Conservation (phyloP, 1,140 invertebrate genomes). For the Bathynomus jamesi region DNA sequence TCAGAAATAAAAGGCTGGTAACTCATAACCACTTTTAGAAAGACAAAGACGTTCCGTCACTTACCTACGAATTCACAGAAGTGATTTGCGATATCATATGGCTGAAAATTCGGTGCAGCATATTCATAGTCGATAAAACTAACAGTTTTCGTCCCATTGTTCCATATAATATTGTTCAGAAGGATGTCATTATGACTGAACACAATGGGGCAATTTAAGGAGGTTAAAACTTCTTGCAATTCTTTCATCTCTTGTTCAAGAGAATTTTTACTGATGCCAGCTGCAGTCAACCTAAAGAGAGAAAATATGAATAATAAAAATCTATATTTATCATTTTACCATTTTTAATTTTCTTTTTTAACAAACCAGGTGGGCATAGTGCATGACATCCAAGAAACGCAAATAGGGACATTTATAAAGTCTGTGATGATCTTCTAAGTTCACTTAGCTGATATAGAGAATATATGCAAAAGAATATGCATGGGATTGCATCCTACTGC, state of each 20-base stretch:
- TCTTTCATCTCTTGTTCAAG: constrained; percentile 15
- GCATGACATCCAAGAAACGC: too few species aligned
- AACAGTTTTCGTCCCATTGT: constrained; percentile 55
- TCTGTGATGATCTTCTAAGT: too few species aligned
- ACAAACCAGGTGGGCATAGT: too few species aligned
- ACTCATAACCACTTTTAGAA: too few species aligned
- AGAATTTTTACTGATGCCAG: constrained; percentile 18
- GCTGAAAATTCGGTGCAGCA: constrained; percentile 84
- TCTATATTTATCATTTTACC: not conserved
- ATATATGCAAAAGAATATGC: too few species aligned
- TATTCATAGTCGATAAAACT: constrained; percentile 97
- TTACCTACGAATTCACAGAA: constrained; percentile 94
- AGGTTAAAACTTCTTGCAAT: constrained; percentile 12
- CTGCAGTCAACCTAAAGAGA: constrained; percentile 18
- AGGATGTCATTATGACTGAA: constrained; percentile 97
- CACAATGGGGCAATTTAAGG: constrained; percentile 58
- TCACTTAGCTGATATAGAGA: too few species aligned
- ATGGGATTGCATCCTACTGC: too few species aligned
- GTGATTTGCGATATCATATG: constrained; percentile 96
- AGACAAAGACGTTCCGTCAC: too few species aligned
- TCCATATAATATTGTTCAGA: constrained; percentile 76
- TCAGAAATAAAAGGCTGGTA: too few species aligned
- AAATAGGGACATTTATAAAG: too few species aligned
- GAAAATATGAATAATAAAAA: not conserved
- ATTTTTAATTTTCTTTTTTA: too few species aligned